Evolutionary conservation across 1,140 invertebrate species (phyloP).

Genomic region (Drosophila rhopaloa): DNA sequence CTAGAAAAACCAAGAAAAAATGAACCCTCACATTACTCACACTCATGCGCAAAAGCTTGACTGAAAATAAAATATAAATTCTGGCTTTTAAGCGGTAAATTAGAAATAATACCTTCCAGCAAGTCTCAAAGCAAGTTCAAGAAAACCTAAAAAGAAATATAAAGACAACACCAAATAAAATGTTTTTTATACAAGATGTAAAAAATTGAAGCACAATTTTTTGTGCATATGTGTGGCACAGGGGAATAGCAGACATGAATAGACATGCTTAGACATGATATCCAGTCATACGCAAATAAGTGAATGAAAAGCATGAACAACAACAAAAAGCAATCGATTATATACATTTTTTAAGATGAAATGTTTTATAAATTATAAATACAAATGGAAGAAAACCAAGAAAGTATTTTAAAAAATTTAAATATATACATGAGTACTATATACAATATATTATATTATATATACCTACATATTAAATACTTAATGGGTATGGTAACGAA

Average conservation of each 20-base stretch:
- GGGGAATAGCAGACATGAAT: slow-evolving; percentile 12
- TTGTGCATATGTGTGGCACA: slow-evolving; percentile 37
- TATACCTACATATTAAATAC: slow-evolving; percentile 78
- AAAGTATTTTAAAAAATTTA: slow-evolving; percentile 83
- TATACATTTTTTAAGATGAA: slow-evolving; percentile 79
- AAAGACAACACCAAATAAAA: slow-evolving; percentile 62
- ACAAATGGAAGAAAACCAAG: slow-evolving; percentile 56
- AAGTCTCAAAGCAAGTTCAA: slow-evolving; percentile 43
- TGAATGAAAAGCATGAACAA: slow-evolving; percentile 56
- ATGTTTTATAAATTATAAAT: slow-evolving; percentile 72
- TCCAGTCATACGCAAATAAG: slow-evolving; percentile 24
- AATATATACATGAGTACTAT: slow-evolving; percentile 82
- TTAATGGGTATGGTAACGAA: slow-evolving; percentile 79
- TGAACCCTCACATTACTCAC: slow-evolving; percentile 12
- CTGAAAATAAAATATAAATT: slow-evolving; percentile 62
- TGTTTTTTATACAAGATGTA: slow-evolving; percentile 64
- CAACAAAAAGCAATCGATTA: slow-evolving; percentile 80
- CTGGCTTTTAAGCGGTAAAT: slow-evolving; percentile 67
- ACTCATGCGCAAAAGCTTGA: slow-evolving; percentile 73
- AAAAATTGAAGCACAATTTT: slow-evolving; percentile 55
- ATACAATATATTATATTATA: slow-evolving; percentile 65
- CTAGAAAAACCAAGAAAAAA: slow-evolving; percentile 18
- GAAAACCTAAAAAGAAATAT: slow-evolving; percentile 25
- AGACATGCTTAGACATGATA: slow-evolving; percentile 10
- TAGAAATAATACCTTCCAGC: slow-evolving; percentile 66